Evolutionary conservation across 2,113 vertebrate species (phyloP), one percentile per base, ranked within the genome.

Genomic region (Phyllostomus hastatus): DNA sequence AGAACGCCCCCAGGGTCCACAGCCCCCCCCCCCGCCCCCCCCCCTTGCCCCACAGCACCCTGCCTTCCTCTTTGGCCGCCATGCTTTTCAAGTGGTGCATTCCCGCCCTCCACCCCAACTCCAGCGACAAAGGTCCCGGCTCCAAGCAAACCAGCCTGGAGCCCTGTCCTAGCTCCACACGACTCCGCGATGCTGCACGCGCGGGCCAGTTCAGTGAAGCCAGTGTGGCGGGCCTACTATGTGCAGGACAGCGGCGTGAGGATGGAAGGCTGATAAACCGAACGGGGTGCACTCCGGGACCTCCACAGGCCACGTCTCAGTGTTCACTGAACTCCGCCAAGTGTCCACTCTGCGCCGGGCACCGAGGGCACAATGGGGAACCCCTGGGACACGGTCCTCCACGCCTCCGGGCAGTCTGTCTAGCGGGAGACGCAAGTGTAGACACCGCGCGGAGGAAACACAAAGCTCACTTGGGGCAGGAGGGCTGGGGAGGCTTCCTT

Each of bases 161-260:
- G 3, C 80, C 73, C 28, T 31, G 41, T 54, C 52, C 54, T 22
- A 57, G 64, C 26, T 35, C 33, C 48, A 7, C 8, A 31, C 7
- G 26, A 66, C 84, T 54, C 43, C 1, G 11, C 10, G 14, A 75
- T 3, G 38, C 48, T 10, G 5, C 4, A 35, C 4, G 5, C 4
- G 31, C 4, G 11, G n/a, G 28, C 66, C 48, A 57, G 20, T 2
- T 26, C 41, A 20, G 46, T 35, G 35, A 31, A 69, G 24, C 22
- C n/a, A 22, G 66, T 10, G 11, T 0, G 5, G 1, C 52, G 50
- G 20, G 72, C 54, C 90, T 19, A 79, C 17, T 4, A 33, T 0
- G 1, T 17, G 20, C 16, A 41, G 72, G 64, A 50, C 15, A 48
- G 0, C 16, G 41, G 16, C 3, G 19, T 1, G 2, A 80, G 54